A percentile compares a stretch with the other conserved stretches of the same genome.
Evolutionary conservation across 2,888 invertebrate genomes (phyloP).

Genomic region (Myopa testacea): DNA sequence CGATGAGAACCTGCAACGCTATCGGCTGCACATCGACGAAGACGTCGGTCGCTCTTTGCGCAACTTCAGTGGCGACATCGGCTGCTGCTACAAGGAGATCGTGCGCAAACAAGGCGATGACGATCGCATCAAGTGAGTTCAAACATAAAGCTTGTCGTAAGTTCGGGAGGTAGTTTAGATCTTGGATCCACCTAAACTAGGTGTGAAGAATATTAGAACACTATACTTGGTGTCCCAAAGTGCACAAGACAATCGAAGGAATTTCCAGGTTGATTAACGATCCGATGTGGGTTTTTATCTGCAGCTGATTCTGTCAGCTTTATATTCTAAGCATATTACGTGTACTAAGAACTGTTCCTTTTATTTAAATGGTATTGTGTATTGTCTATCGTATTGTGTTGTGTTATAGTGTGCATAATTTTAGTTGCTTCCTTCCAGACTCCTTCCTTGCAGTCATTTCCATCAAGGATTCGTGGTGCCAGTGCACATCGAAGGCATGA

Average conservation of each 20-base stretch:
- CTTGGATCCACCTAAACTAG: no score
- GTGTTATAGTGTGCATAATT: no score
- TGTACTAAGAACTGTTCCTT: no score
- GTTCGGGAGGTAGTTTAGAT: background rate
- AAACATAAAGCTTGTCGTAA: background rate
- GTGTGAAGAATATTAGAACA: no score
- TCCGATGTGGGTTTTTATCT: no score
- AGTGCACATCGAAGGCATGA: slow-evolving; percentile 52
- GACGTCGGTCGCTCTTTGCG: slow-evolving; percentile 38
- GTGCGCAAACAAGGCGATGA: slow-evolving; percentile 58
- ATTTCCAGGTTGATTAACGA: no score
- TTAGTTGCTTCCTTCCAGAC: slow-evolving; percentile 44
- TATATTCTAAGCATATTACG: no score
- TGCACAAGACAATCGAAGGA: no score
- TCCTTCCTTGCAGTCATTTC: slow-evolving; percentile 54
- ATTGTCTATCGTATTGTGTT: no score
- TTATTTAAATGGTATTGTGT: no score
- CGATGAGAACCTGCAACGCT: slow-evolving; percentile 48
- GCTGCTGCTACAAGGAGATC: slow-evolving; percentile 63
- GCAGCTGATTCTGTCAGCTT: no score
- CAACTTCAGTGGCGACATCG: slow-evolving; percentile 48
- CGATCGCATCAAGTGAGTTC: slow-evolving; percentile 54
- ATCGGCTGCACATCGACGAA: slow-evolving; percentile 56
- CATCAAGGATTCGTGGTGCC: slow-evolving; percentile 55
- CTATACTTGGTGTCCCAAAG: no score